Conservation (phyloP, 2,113 vertebrate species). For the Otis tarda region DNA sequence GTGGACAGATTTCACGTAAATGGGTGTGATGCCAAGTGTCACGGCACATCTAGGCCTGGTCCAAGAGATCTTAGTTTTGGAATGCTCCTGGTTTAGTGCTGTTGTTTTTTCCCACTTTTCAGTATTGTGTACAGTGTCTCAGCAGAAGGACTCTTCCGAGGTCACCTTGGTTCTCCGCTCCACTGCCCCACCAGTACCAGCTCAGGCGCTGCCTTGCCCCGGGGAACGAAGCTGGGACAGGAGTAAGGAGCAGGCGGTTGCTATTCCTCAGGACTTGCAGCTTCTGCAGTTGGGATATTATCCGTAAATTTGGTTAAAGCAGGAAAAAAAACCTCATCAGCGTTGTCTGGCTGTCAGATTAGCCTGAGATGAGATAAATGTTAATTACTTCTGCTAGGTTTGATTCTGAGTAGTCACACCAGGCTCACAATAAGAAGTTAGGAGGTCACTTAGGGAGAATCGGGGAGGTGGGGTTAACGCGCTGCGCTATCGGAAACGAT, state of each 20-base stretch:
- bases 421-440: neutral
- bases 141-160: neutral
- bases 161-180: neutral
- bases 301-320: neutral
- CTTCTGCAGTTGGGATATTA: neutral
- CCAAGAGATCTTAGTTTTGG: neutral
- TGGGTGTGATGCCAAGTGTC: neutral
- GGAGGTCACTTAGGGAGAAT: neutral
- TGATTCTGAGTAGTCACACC: neutral
- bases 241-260: neutral
- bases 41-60: neutral
- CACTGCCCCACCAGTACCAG: accelerated
- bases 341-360: neutral
- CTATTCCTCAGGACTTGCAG: neutral
- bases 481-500: neutral
- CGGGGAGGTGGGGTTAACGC: neutral
- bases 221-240: accelerated
- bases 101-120: neutral
- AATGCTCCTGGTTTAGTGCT: neutral
- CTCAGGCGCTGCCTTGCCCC: neutral
- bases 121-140: neutral
- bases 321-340: neutral
- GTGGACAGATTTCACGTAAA: neutral
- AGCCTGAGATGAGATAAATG: neutral
- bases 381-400: neutral